Evolutionary conservation across 2,113 vertebrate genomes (phyloP).

Genomic region (Prionailurus viverrinus): DNA sequence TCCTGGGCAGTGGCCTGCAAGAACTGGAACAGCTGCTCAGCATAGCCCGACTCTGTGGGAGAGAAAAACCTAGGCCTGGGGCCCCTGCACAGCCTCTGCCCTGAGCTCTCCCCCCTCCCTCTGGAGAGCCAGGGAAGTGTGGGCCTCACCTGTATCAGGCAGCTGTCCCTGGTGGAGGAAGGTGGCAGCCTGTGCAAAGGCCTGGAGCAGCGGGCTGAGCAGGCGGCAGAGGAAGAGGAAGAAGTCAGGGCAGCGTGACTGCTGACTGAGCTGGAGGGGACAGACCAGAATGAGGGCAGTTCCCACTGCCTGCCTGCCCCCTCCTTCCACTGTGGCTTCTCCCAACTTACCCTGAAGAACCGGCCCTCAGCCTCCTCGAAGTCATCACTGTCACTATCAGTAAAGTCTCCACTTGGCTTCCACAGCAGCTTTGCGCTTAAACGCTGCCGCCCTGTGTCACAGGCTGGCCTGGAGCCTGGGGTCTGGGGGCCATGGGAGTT

Average conservation of each 20-base stretch:
- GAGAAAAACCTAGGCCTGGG: background rate
- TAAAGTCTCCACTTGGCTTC: slow-evolving; percentile 87
- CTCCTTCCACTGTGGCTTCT: background rate
- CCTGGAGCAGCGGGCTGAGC: slow-evolving; percentile 90
- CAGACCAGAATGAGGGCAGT: background rate
- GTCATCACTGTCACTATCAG: slow-evolving; percentile 90
- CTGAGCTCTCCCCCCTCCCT: background rate
- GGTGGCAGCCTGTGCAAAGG: slow-evolving; percentile 85
- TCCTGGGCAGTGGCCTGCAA: slow-evolving; percentile 88
- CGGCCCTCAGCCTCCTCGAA: slow-evolving; percentile 80
- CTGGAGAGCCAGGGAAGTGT: slow-evolving; percentile 47
- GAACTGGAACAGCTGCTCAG: slow-evolving; percentile 87
- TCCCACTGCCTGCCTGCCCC: background rate
- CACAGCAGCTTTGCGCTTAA: slow-evolving; percentile 77
- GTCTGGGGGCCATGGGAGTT: slow-evolving; percentile 36
- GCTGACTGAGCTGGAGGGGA: slow-evolving; percentile 89
- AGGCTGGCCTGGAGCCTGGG: slow-evolving; percentile 72
- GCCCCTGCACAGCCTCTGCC: background rate
- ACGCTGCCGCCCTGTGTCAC: slow-evolving; percentile 87
- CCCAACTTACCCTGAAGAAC: slow-evolving; percentile 90
- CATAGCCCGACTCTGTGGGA: slow-evolving; percentile 85
- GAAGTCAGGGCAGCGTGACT: slow-evolving; percentile 89
- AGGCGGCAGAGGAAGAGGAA: slow-evolving; percentile 94
- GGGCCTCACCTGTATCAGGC: slow-evolving; percentile 68
- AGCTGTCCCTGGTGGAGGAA: slow-evolving; percentile 84